Evolutionary conservation across 1,140 invertebrate species (phyloP).

Genomic region (Asobara japonica): DNA sequence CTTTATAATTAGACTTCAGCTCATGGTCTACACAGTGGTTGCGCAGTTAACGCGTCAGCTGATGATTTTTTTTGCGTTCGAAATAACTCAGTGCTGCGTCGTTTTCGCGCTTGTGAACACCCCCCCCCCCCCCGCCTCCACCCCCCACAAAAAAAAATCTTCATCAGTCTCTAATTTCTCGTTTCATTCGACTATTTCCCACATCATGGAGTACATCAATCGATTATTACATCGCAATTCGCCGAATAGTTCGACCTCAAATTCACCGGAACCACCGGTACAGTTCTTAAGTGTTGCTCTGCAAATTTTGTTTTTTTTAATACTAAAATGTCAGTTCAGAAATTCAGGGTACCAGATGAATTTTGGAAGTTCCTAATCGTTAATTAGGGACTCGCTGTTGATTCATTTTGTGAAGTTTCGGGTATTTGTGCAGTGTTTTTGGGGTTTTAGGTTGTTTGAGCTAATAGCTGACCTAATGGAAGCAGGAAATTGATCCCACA

Average conservation of each 20-base stretch:
- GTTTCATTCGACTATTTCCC: background rate
- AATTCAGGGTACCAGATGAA: no score
- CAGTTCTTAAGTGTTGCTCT: background rate
- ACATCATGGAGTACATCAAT: constrained; percentile 54
- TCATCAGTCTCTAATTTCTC: background rate
- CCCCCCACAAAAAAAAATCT: no score
- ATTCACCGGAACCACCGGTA: constrained; percentile 44
- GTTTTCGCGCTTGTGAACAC: background rate
- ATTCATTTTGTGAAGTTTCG: background rate
- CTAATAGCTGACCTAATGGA: no score
- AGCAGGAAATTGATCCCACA: no score
- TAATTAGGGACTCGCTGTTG: no score
- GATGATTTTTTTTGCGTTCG: constrained; percentile 32
- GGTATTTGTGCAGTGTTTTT: no score
- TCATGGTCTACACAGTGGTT: constrained; percentile 36
- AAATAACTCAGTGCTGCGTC: constrained; percentile 16
- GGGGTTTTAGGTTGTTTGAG: no score
- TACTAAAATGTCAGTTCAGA: no score
- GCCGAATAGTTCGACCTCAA: constrained; percentile 36
- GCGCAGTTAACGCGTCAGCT: constrained; percentile 50
- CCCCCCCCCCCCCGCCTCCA: no score
- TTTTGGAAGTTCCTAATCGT: no score
- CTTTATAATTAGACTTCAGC: constrained; percentile 18
- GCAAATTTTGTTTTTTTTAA: no score
- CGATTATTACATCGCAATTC: constrained; percentile 47